Evolutionary conservation across 2,113 vertebrate genomes (phyloP).

Genomic region (Narcine bancroftii): DNA sequence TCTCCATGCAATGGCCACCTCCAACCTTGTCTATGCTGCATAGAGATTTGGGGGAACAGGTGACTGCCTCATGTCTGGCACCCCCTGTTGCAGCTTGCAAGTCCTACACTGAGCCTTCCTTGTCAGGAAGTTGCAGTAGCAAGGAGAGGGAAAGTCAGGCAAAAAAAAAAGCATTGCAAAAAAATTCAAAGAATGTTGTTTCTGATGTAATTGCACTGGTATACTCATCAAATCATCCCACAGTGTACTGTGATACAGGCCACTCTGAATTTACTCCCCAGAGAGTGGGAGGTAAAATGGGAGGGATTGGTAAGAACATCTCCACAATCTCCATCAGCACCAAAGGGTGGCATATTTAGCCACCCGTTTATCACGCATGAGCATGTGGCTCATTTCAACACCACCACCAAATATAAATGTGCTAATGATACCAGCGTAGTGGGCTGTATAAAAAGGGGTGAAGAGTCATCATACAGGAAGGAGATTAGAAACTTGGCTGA

Average conservation of each 20-base stretch:
- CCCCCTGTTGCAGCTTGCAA: background rate
- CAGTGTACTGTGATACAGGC: background rate
- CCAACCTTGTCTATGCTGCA: background rate
- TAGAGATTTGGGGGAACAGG: background rate
- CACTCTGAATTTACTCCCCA: background rate
- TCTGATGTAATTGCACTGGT: background rate
- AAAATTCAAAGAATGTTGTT: background rate
- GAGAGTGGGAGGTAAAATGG: no score
- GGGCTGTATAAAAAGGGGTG: no score
- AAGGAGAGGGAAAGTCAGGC: no score
- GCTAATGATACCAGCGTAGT: no score
- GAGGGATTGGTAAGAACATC: no score
- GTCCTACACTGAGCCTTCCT: background rate
- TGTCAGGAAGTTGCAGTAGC: background rate
- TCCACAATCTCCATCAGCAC: no score
- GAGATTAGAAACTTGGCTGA: no score
- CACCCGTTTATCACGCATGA: no score
- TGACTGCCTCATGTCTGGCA: background rate
- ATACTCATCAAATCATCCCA: background rate
- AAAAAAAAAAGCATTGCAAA: background rate
- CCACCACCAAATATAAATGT: no score
- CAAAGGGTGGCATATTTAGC: no score
- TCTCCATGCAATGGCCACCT: background rate
- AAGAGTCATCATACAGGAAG: no score
- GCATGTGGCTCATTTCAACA: no score